phyloP scores from a whole-genome alignment of 2,797 vertebrate genomes.

The Adelosebastes latens region DNA sequence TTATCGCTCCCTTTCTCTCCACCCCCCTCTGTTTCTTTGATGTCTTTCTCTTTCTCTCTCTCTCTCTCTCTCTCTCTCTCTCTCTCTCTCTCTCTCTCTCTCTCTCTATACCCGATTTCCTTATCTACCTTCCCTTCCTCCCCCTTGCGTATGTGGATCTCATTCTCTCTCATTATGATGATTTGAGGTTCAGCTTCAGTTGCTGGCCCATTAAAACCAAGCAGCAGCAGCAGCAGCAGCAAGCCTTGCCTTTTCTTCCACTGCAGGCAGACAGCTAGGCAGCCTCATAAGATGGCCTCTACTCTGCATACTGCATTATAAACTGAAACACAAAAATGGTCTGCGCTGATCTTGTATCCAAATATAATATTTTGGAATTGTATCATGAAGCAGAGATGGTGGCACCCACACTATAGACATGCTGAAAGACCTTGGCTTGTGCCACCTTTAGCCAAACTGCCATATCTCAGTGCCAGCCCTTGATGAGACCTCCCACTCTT shows the following conservation, averaged over 20 bases:
- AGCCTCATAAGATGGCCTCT: slow-evolving; percentile 72
- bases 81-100: slow-evolving; percentile 10
- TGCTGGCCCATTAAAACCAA: slow-evolving; percentile 78
- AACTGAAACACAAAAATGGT: slow-evolving; percentile 44
- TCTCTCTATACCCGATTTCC: slow-evolving; percentile 36
- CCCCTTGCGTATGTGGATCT: slow-evolving; percentile 65
- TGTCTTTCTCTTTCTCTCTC: slow-evolving; percentile 17
- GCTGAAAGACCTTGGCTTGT: slow-evolving; percentile 70
- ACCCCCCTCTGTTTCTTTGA: slow-evolving; percentile 29
- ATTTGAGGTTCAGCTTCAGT: slow-evolving; percentile 79
- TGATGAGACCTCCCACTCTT: slow-evolving; percentile 57
- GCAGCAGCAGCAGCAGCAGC: slow-evolving; percentile 62
- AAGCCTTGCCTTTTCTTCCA: slow-evolving; percentile 50
- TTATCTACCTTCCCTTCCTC: slow-evolving; percentile 48
- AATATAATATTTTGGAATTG: slow-evolving; percentile 27
- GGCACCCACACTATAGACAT: slow-evolving; percentile 22
- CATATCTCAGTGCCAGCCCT: slow-evolving; percentile 55
- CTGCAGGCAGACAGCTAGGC: slow-evolving; percentile 60
- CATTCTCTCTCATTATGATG: slow-evolving; percentile 80
- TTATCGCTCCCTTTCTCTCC: slow-evolving; percentile 29
- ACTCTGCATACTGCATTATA: slow-evolving; percentile 63
- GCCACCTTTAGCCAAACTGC: slow-evolving; percentile 49
- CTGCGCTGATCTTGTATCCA: slow-evolving; percentile 17
- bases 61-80: slow-evolving; percentile 16
- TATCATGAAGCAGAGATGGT: slow-evolving; percentile 23